Evolutionary conservation across 2,113 vertebrate genomes (phyloP), one percentile per base, ranked within the genome.

Genomic region (Scopus umbretta): DNA sequence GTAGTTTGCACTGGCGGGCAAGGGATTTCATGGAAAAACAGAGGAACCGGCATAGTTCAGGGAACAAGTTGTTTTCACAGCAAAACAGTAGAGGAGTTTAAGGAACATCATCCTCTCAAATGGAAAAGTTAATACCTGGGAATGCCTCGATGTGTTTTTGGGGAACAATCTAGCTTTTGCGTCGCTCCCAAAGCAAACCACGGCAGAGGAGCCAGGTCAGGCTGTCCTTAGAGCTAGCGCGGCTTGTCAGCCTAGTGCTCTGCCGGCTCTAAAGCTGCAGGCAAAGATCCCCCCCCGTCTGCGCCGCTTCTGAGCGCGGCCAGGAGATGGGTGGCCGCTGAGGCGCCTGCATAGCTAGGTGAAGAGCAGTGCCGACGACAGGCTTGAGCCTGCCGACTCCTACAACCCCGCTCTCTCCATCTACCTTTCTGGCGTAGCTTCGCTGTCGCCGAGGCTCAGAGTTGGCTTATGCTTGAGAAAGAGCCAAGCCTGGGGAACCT

Each of bases 261-360:
- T n/a, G n/a, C n/a, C n/a, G n/a, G n/a, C n/a, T n/a, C n/a, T n/a
- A 22, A 67, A 68, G 26, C 53, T 36, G 5, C 17, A 29, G 78
- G 55, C 71, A 85, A 90, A 55, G 72, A 42, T 49, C 75, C 72
- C 42, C 72, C 42, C 49, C 38, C 13, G 19, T 29, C 23, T 0
- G 0, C 32, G 26, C 76, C 70, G 94, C 55, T 87, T 36, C 86
- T 38, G 83, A 66, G 30, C 1, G 1, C 22, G 29, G 75, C 45
- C 61, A 20, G 52, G 30, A 43, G 38, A n/a, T 18, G 8, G 0
- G 0, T 81, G 62, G 66, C 25, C 2, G 0, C 47, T n/a, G 36
- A n/a, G 53, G 16, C 73, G 55, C 22, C 40, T 29, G 0, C 36
- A 16, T 22, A 34, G 22, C 45, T 27, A 21, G 16, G 17, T 5